A percentile compares a stretch with the other conserved stretches of the same genome.
These are phyloP conservation scores for Phylloscopus trochiloides DNA, from an alignment of 2,113 vertebrate species.

Conservation along the genomic window DNA sequence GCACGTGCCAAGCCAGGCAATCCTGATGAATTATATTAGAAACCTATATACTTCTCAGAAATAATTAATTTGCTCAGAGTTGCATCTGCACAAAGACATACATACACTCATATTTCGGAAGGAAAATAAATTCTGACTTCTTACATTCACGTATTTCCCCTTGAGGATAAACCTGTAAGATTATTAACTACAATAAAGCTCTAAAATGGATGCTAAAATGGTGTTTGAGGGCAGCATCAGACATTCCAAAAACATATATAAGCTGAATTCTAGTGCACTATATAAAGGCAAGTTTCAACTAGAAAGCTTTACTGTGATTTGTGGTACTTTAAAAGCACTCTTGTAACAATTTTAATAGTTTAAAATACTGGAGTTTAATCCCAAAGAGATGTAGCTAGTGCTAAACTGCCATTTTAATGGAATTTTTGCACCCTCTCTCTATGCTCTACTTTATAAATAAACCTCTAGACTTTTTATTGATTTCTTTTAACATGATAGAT, in stretches of 20 bases:
- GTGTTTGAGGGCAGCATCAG: slow-evolving; percentile 27
- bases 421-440: slow-evolving; percentile 37
- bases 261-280: slow-evolving; percentile 7
- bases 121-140: slow-evolving; percentile 25
- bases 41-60: background rate
- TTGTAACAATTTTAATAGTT: slow-evolving; percentile 56
- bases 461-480: slow-evolving; percentile 54
- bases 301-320: slow-evolving; percentile 45
- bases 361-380: slow-evolving; percentile 44
- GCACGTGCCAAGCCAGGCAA: background rate
- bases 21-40: background rate
- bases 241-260: slow-evolving; percentile 5
- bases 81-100: background rate
- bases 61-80: background rate
- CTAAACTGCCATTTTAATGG: slow-evolving; percentile 56
- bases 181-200: slow-evolving; percentile 38
- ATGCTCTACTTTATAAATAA: slow-evolving; percentile 59
- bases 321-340: slow-evolving; percentile 45
- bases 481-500: slow-evolving; percentile 62
- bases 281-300: slow-evolving; percentile 43
- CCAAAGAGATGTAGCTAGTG: slow-evolving; percentile 17
- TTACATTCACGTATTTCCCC: background rate
- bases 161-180: background rate
- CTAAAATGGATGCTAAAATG: slow-evolving; percentile 28
- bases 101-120: background rate